Evolutionary conservation across 2,797 vertebrate species (phyloP).

Genomic region (Fratercula arctica): DNA sequence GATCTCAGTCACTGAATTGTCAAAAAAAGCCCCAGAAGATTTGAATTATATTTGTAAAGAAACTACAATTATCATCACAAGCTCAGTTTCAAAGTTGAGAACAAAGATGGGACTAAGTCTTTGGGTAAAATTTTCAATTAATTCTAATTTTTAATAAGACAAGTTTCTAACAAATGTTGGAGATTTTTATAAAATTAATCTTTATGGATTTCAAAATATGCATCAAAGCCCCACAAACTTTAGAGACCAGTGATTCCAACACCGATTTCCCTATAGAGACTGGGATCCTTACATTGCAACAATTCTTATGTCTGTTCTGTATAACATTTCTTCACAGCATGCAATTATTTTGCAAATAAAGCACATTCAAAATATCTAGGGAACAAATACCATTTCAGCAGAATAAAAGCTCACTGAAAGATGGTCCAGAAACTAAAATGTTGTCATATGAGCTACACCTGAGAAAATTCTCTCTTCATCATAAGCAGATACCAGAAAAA

Average conservation of each 20-base stretch:
- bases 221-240: background rate
- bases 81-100: background rate
- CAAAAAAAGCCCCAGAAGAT: background rate
- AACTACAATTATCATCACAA: background rate
- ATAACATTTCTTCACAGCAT: background rate
- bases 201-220: background rate
- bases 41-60: background rate
- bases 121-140: background rate
- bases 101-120: background rate
- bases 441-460: background rate
- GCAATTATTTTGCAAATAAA: background rate
- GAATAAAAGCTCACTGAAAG: background rate
- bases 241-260: background rate
- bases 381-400: background rate
- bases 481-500: background rate
- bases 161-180: background rate
- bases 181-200: background rate
- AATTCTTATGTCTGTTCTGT: background rate
- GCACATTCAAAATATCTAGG: background rate
- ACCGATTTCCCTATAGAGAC: background rate
- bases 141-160: background rate
- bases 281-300: background rate
- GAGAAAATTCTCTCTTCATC: background rate
- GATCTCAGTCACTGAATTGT: background rate
- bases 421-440: background rate